Conservation (phyloP, 1,140 invertebrate species). For the Zaprionus africanus region DNA sequence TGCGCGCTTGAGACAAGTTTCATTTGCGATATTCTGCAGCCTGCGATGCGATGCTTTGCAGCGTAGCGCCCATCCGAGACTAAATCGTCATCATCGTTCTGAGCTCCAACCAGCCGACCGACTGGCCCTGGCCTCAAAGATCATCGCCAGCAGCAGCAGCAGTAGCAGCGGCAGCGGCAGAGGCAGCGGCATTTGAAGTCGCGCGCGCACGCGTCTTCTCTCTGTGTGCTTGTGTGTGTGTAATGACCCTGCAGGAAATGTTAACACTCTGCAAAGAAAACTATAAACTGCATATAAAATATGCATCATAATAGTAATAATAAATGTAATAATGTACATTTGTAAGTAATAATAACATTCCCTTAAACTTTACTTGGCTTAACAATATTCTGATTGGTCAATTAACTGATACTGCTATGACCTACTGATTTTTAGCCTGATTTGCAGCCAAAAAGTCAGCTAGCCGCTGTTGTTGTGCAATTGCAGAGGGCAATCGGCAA, state of each 20-base stretch:
- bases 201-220: conserved; percentile 70
- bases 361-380: background rate
- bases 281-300: background rate
- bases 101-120: conserved; percentile 66
- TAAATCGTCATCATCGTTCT: conserved; percentile 74
- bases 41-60: conserved; percentile 67
- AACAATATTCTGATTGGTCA: background rate
- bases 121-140: conserved; percentile 78
- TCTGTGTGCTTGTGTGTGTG: conserved; percentile 29
- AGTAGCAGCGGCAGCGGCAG: conserved; percentile 13
- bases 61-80: conserved; percentile 80
- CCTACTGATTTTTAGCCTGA: conserved; percentile 8
- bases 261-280: background rate
- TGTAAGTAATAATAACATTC: background rate
- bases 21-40: conserved; percentile 51
- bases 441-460: conserved; percentile 20
- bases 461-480: background rate
- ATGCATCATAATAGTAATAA: background rate
- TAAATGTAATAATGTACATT: too few relatives aligned
- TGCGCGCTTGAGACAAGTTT: conserved; percentile 21
- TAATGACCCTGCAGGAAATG: conserved; percentile 21
- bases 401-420: background rate
- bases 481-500: conserved; percentile 20
- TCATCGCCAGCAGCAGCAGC: conserved; percentile 52
- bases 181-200: conserved; percentile 52